phyloP scores from a whole-genome alignment of 2,113 vertebrate species.

The Dasypus novemcinctus region DNA sequence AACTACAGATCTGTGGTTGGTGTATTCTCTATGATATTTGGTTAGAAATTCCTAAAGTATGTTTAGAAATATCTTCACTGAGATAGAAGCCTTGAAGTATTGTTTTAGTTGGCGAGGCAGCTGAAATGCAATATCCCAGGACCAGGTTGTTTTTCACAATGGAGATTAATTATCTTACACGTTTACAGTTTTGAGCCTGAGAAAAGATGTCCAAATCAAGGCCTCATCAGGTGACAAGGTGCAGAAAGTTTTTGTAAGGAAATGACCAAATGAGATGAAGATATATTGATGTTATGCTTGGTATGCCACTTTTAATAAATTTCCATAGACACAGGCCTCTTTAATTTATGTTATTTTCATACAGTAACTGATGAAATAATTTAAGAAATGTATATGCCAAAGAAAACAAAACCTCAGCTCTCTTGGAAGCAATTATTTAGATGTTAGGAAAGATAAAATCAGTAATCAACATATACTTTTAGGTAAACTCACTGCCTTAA shows the following conservation, averaged over 20 bases:
- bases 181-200: too few relatives aligned
- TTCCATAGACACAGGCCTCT: neutral
- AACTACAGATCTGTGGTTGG: neutral
- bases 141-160: too few relatives aligned
- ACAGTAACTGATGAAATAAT: neutral
- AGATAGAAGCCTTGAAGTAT: too few relatives aligned
- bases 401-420: neutral
- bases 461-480: neutral
- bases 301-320: neutral
- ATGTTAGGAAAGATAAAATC: neutral
- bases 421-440: neutral
- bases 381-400: neutral
- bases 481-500: neutral
- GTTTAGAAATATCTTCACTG: neutral
- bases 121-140: too few relatives aligned
- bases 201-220: too few relatives aligned
- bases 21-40: neutral
- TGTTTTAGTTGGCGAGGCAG: too few relatives aligned
- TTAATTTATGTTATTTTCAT: neutral
- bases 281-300: neutral
- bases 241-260: neutral
- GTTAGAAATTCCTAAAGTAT: neutral
- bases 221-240: too few relatives aligned
- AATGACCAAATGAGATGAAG: neutral
- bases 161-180: too few relatives aligned